Evolutionary conservation across 2,797 vertebrate species (phyloP).

Genomic region (Chanos chanos): DNA sequence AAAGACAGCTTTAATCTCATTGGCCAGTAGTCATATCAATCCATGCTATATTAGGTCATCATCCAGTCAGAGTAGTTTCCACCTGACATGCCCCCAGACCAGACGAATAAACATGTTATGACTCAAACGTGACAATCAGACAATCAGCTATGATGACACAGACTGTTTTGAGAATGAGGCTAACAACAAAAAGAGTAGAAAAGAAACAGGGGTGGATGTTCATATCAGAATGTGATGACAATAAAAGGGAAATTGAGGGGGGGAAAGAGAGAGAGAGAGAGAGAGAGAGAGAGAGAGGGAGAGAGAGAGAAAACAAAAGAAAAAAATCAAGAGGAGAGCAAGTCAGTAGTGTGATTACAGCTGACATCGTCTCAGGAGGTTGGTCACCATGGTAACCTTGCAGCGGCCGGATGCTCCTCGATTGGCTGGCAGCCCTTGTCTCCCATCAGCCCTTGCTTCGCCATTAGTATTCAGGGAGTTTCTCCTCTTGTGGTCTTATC

Average conservation of each 20-base stretch:
- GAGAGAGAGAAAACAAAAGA: neutral
- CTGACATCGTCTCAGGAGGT: constrained; percentile 64
- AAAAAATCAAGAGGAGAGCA: constrained; percentile 49
- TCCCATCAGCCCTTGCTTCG: constrained; percentile 58
- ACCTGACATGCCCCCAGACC: neutral
- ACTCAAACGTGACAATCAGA: neutral
- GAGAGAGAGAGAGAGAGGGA: constrained; percentile 9
- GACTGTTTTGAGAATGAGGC: neutral
- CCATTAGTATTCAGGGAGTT: constrained; percentile 67
- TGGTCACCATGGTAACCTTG: constrained; percentile 63
- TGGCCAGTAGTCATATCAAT: neutral
- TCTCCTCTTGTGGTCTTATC: constrained; percentile 50
- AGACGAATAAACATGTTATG: constrained; percentile 4
- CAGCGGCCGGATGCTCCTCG: constrained; percentile 54
- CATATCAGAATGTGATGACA: constrained; percentile 39
- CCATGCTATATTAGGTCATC: neutral
- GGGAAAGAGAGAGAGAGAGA: neutral
- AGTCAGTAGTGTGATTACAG: constrained; percentile 64
- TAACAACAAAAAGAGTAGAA: neutral
- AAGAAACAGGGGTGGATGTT: constrained; percentile 39
- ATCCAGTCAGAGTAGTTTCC: neutral
- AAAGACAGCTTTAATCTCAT: neutral
- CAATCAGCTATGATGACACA: neutral
- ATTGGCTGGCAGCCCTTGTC: constrained; percentile 61
- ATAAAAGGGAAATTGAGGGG: constrained; percentile 36